Evolutionary conservation across 92 coral and sea anemone species (phyloP).

Genomic region (Anthopleura xanthogrammica): DNA sequence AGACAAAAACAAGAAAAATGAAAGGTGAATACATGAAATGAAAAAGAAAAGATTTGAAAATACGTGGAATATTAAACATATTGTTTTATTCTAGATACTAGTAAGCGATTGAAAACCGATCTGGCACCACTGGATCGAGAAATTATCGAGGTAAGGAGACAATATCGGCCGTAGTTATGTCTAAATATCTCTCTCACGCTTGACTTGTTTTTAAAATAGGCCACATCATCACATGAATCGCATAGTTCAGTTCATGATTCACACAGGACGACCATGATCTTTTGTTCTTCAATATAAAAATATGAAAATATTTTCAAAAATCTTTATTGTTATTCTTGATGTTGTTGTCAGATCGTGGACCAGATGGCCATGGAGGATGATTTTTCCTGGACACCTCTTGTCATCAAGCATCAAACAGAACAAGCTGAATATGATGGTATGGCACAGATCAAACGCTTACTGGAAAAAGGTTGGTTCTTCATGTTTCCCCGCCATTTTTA

Average conservation of each 20-base stretch:
- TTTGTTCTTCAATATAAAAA: background rate
- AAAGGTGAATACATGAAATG: background rate
- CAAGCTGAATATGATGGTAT: background rate
- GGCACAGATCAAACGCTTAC: background rate
- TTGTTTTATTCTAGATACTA: background rate
- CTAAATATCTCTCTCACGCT: no score
- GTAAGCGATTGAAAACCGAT: conserved; percentile 20
- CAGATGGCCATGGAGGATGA: conserved; percentile 28
- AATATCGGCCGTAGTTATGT: no score
- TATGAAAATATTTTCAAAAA: background rate
- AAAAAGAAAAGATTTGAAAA: background rate
- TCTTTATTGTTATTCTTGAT: background rate
- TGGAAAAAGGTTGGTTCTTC: conserved; percentile 5
- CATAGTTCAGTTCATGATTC: no score
- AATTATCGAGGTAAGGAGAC: conserved; percentile 17
- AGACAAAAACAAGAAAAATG: conserved; percentile 20
- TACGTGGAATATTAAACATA: background rate
- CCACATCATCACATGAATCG: no score
- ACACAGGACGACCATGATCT: no score
- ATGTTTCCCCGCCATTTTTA: background rate
- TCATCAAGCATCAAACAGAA: background rate
- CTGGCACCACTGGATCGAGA: conserved; percentile 15
- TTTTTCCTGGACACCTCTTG: conserved; percentile 15
- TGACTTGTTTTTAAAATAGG: no score
- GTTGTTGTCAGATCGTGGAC: conserved; percentile 5